Conservation (phyloP, 2,888 invertebrate species). For the Hydraecia micacea region DNA sequence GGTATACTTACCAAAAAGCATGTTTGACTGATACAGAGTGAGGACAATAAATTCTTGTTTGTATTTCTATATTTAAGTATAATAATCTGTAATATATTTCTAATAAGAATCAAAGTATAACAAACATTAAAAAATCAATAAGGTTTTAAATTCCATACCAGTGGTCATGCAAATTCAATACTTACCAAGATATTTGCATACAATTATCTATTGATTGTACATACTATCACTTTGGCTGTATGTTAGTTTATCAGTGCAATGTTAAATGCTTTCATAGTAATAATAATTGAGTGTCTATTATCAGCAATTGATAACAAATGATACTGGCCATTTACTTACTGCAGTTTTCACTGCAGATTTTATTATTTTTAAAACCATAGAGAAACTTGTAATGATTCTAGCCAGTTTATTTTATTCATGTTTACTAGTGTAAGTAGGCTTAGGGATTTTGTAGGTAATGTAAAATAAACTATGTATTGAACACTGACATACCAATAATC, state of each 20-base stretch:
- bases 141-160: not conserved
- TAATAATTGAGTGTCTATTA: conserved; percentile 31
- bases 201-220: conserved; percentile 17
- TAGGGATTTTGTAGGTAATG: not conserved
- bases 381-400: not conserved
- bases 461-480: conserved; percentile 7
- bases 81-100: not conserved
- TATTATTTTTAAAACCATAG: conserved; percentile 2
- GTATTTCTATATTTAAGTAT: not conserved
- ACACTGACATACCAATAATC: not conserved
- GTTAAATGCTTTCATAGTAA: conserved; percentile 30
- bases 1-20: not conserved
- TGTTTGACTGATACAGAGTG: not conserved
- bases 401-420: not conserved
- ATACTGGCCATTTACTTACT: conserved; percentile 19
- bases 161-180: conserved; percentile 18
- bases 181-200: conserved; percentile 21
- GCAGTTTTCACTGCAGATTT: not conserved
- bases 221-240: not conserved
- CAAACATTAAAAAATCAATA: not conserved
- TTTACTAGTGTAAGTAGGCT: not conserved
- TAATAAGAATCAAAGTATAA: not conserved
- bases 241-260: conserved; percentile 33
- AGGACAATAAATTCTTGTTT: not conserved
- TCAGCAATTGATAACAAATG: conserved; percentile 38